phyloP scores from a whole-genome alignment of 1,140 invertebrate species.

The Trachymyrmex cornetzi region DNA sequence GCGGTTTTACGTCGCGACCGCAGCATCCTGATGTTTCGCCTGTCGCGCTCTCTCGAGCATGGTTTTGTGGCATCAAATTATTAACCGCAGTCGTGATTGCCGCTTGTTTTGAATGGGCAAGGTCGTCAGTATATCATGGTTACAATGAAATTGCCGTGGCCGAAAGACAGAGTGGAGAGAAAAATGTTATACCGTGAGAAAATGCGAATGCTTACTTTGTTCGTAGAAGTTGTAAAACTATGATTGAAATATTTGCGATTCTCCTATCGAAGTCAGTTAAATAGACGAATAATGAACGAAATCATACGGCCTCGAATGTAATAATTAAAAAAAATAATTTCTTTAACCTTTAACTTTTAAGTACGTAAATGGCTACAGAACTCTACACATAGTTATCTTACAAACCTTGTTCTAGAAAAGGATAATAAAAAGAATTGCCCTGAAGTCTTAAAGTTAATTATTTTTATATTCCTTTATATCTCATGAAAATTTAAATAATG shows the following conservation, averaged over 20 bases:
- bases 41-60: conserved; percentile 62
- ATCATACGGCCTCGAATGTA: background rate
- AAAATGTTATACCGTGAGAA: conserved; percentile 17
- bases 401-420: too few relatives aligned
- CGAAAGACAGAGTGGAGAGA: background rate
- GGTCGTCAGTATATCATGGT: conserved; percentile 63
- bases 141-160: conserved; percentile 59
- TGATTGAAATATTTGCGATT: background rate
- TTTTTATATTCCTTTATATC: too few relatives aligned
- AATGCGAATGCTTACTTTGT: background rate
- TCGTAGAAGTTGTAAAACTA: background rate
- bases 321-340: background rate
- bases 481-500: too few relatives aligned
- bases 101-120: conserved; percentile 79
- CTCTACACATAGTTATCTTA: too few relatives aligned
- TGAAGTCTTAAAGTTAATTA: too few relatives aligned
- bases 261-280: background rate
- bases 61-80: conserved; percentile 77
- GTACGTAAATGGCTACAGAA: too few relatives aligned
- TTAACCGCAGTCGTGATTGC: conserved; percentile 82
- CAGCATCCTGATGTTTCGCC: conserved; percentile 78
- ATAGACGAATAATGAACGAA: background rate
- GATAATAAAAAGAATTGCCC: too few relatives aligned
- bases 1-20: conserved; percentile 80
- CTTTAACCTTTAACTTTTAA: background rate